phyloP scores from a whole-genome alignment of 1,140 invertebrate species.

The Dendroctonus valens region DNA sequence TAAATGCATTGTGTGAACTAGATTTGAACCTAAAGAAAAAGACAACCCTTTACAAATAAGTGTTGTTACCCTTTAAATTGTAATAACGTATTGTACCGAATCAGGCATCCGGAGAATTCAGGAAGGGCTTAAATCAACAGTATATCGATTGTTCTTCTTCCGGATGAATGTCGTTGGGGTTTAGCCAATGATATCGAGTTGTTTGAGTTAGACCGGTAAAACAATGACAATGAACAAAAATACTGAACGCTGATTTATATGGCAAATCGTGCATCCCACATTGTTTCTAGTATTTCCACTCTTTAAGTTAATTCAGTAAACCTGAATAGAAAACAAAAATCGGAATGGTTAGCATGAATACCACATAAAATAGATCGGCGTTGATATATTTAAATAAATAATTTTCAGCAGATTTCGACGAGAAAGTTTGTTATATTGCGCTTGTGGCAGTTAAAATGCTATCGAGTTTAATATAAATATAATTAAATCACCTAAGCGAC shows the following conservation, averaged over 20 bases:
- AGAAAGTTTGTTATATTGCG: no score
- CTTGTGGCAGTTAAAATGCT: neutral
- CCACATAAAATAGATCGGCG: no score
- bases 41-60: conserved; percentile 2
- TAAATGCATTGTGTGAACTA: neutral
- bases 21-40: neutral
- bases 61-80: conserved; percentile 25
- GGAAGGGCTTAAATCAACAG: conserved; percentile 19
- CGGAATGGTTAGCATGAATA: no score
- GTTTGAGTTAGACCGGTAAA: conserved; percentile 23
- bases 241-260: conserved; percentile 7
- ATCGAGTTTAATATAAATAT: neutral
- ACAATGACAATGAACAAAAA: conserved; percentile 28
- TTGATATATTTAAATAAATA: no score
- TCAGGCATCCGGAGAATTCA: conserved; percentile 15
- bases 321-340: no score
- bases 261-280: no score
- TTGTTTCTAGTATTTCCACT: no score
- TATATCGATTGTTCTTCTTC: conserved; percentile 24
- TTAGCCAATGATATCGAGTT: conserved; percentile 25
- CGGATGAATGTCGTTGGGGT: conserved; percentile 27
- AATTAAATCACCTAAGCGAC: neutral
- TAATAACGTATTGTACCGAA: conserved; percentile 16
- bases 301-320: no score
- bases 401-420: no score